Conservation (phyloP, 2,113 vertebrate species). For the Rhodinocichla rosea region DNA sequence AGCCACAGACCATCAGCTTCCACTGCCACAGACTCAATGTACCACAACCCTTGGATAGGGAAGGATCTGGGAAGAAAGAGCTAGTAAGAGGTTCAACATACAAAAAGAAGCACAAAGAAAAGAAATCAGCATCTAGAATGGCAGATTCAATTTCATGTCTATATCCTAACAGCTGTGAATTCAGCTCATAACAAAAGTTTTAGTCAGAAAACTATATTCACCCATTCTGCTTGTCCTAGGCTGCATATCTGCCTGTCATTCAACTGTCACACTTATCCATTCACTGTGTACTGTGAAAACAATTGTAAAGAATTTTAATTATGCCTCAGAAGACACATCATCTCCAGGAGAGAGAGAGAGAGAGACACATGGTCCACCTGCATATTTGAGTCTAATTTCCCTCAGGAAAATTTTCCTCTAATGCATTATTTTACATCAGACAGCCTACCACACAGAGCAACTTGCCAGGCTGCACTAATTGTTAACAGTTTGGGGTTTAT, state of each 20-base stretch:
- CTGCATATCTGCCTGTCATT: slow-evolving; percentile 4
- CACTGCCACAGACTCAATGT: neutral
- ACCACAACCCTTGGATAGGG: neutral
- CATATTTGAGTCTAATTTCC: slow-evolving; percentile 41
- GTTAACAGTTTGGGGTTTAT: neutral
- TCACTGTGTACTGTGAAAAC: neutral
- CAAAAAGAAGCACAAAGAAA: neutral
- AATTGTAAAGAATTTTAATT: slow-evolving; percentile 38
- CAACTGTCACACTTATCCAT: slow-evolving; percentile 17
- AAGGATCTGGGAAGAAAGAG: neutral
- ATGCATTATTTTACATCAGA: neutral
- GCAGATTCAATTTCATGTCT: neutral
- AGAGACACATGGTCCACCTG: neutral
- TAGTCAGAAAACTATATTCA: neutral
- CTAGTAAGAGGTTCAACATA: neutral
- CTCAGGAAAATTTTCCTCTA: slow-evolving; percentile 57
- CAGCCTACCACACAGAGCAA: neutral
- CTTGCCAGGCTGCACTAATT: neutral
- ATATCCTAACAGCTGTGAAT: neutral
- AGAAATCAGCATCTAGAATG: neutral
- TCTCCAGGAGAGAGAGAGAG: neutral
- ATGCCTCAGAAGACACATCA: slow-evolving; percentile 38
- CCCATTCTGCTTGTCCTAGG: neutral
- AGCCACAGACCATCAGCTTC: neutral
- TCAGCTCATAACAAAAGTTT: slow-evolving; percentile 1